Conservation (phyloP, 92 coral and sea anemone species). For the Heteractis magnifica region DNA sequence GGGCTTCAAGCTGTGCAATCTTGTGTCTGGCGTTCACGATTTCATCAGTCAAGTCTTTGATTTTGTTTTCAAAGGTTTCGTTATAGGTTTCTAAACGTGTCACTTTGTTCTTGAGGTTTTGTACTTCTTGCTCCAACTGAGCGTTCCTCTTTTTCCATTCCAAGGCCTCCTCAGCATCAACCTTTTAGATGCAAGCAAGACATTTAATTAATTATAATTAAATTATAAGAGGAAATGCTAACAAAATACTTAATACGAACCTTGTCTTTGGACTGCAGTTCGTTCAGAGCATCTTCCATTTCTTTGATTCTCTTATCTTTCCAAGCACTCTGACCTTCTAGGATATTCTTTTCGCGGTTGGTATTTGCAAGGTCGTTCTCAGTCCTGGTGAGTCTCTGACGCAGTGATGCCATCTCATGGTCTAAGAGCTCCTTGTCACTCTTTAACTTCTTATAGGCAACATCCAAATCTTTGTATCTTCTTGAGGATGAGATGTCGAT, state of each 20-base stretch:
- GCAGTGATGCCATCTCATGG: slow-evolving; percentile 57
- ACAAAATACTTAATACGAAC: slow-evolving; percentile 7
- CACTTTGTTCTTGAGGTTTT: slow-evolving; percentile 74
- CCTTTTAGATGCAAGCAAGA: slow-evolving; percentile 14
- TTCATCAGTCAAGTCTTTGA: slow-evolving; percentile 83
- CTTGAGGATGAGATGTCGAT: slow-evolving; percentile 65
- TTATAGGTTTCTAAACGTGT: slow-evolving; percentile 85
- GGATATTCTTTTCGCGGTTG: slow-evolving; percentile 73
- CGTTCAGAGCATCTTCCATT: slow-evolving; percentile 71
- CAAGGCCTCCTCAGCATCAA: slow-evolving; percentile 76
- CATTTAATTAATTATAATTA: background rate
- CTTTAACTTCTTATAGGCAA: slow-evolving; percentile 76
- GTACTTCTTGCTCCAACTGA: slow-evolving; percentile 70
- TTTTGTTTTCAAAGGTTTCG: slow-evolving; percentile 77
- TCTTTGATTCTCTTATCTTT: slow-evolving; percentile 79
- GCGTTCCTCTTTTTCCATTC: slow-evolving; percentile 80
- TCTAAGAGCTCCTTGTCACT: slow-evolving; percentile 64
- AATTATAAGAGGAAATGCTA: background rate
- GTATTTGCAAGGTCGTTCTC: slow-evolving; percentile 67
- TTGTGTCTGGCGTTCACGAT: slow-evolving; percentile 90
- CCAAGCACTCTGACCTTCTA: slow-evolving; percentile 83
- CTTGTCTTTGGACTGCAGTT: slow-evolving; percentile 75
- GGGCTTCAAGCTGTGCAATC: slow-evolving; percentile 83
- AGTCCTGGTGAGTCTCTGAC: slow-evolving; percentile 50
- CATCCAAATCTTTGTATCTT: slow-evolving; percentile 85